Base-by-base conservation (phyloP, 1,140 invertebrate species). In the Bilobella aurantiaca region DNA sequence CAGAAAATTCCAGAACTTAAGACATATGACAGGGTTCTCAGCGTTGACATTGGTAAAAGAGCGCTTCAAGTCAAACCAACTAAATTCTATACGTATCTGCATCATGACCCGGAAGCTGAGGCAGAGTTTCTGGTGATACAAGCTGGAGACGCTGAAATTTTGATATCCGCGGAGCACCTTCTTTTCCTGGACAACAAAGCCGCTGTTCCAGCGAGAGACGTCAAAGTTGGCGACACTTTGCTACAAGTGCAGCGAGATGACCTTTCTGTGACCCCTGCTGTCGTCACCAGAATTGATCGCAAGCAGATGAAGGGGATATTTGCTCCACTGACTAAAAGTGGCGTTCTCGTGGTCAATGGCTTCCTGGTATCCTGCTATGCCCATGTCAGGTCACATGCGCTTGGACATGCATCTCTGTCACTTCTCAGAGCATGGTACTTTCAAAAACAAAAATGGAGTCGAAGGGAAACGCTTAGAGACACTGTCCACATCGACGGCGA, bases 351-450 rank as follows among this genome's bases (percentile, higher is more conserved):
- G 5, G 58, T 59, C 58, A 34, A 59, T 25, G 58, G 58, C 8
- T 59, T 59, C 31, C 58, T 31, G 8, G 58, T 34, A 5, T 59
- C 58, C 5, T 59, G 58, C 31, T 59, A 59, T 25, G 58, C 58
- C 12, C 28, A 59, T 31, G 58, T 59, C 58, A 34, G 28, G 16
- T 59, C 58, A 23, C 58, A 59, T 23, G 32, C 5, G 23, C 8
- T 59, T 8, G 58, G 23, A 5, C 58, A 59, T 30, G 58, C 58
- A 18, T n/a, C 8, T 29, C 28, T 59, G 8, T 25, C 14, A 31
- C 58, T 29, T 30, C 31, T 59, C 28, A 14, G 58, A 29, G 8
- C 31, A 3, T 59, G 58, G 58, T 59, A 59, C 21, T 53, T 23
- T 5, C 49, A 42, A 18, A 8, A 42, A 8, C 34, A 18, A 42